Conservation (phyloP, 2,888 invertebrate species). For the Drosophila setosimentum region DNA sequence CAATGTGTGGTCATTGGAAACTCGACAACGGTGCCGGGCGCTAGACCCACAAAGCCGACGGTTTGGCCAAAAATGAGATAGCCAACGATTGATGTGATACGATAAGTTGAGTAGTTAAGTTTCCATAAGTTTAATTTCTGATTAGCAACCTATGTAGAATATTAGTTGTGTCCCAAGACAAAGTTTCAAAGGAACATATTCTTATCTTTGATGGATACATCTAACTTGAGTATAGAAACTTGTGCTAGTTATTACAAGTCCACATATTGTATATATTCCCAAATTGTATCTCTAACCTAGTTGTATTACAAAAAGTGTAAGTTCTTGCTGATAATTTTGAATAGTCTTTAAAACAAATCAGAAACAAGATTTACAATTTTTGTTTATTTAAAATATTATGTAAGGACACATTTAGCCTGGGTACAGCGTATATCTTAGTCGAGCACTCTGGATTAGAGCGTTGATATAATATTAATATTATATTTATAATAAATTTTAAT, state of each 20-base stretch:
- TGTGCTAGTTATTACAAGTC: not conserved
- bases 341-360: not conserved
- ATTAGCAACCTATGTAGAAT: not conserved
- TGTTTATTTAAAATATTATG: not conserved
- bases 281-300: not conserved
- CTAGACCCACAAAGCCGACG: constrained; percentile 74
- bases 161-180: not conserved
- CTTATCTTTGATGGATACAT: not conserved
- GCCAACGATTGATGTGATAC: not conserved
- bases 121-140: not conserved
- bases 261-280: not conserved
- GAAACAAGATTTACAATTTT: not conserved
- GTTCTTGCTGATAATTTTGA: not conserved
- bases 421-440: constrained; percentile 4
- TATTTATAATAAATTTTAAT: not conserved
- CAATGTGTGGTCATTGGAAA: constrained; percentile 76
- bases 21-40: constrained; percentile 63
- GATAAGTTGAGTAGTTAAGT: not conserved
- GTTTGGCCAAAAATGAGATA: constrained; percentile 72
- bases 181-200: not conserved
- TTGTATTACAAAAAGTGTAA: not conserved
- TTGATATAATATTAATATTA: not conserved
- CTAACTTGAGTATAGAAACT: not conserved
- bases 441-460: constrained; percentile 3
- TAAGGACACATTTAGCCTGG: not conserved